phyloP scores from a whole-genome alignment of 2,797 vertebrate species.

The Pristis pectinata region DNA sequence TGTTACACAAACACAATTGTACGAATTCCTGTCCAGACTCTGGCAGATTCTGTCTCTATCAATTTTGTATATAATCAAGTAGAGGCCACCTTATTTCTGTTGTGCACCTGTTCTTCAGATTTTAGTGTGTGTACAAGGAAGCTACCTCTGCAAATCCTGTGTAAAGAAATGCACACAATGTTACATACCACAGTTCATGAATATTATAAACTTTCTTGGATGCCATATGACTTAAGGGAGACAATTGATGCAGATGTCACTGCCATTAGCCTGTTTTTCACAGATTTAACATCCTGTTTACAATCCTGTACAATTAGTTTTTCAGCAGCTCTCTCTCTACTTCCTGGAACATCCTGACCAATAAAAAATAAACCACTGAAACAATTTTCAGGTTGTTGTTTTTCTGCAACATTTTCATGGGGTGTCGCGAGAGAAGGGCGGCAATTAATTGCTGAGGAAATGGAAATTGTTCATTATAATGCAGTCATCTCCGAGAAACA shows the following conservation, averaged over 20 bases:
- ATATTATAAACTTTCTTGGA: conserved; percentile 56
- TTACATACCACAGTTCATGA: conserved; percentile 44
- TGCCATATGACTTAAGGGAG: conserved; percentile 71
- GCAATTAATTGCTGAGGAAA: no score
- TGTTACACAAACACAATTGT: neutral
- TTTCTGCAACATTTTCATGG: neutral
- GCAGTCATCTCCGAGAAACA: neutral
- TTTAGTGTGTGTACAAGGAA: conserved; percentile 44
- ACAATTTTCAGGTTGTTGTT: neutral
- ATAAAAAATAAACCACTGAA: conserved; percentile 1
- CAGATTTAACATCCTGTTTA: conserved; percentile 42
- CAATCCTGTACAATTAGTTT: conserved; percentile 23
- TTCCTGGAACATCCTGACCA: neutral
- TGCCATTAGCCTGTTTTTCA: conserved; percentile 67
- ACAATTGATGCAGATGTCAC: conserved; percentile 53
- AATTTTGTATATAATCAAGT: conserved; percentile 40
- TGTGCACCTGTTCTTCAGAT: neutral
- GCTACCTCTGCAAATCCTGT: conserved; percentile 46
- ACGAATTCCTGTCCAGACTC: neutral
- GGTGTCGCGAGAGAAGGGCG: no score
- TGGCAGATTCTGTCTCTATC: conserved; percentile 45
- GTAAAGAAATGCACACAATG: conserved; percentile 40
- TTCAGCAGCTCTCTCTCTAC: neutral
- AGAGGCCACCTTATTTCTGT: neutral
- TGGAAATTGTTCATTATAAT: neutral